A percentile compares a stretch with the other conserved stretches of the same genome.
Evolutionary conservation across 2,797 vertebrate genomes (phyloP).

Genomic region (Halcyon smyrnensis): DNA sequence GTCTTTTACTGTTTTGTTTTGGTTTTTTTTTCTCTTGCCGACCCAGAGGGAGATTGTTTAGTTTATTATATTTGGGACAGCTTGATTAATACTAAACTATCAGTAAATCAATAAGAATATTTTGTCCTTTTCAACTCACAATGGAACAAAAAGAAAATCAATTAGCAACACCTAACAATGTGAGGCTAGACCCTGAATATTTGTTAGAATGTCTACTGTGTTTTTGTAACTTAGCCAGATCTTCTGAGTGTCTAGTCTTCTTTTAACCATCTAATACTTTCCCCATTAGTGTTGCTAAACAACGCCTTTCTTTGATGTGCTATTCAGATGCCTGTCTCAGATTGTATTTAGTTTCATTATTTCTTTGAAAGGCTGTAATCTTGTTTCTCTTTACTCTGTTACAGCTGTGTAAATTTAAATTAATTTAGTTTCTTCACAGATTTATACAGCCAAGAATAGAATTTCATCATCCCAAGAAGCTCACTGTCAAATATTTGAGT

Average conservation of each 20-base stretch:
- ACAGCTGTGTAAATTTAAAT: slow-evolving; percentile 57
- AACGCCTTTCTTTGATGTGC: neutral
- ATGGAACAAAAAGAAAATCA: slow-evolving; percentile 2
- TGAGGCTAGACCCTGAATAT: neutral
- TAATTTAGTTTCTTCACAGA: neutral
- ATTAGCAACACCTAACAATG: slow-evolving; percentile 19
- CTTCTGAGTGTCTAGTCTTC: neutral
- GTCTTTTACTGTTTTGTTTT: neutral
- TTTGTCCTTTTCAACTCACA: slow-evolving; percentile 13
- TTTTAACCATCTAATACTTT: neutral
- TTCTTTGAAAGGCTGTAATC: neutral
- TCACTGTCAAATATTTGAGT: neutral
- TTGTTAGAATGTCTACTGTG: neutral
- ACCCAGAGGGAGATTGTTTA: neutral
- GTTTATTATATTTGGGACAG: neutral
- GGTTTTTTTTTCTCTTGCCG: neutral
- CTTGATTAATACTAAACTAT: neutral
- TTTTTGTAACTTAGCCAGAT: neutral
- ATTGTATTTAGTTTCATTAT: slow-evolving; percentile 40
- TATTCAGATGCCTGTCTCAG: neutral
- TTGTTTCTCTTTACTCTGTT: slow-evolving; percentile 23
- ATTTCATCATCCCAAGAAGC: fast-evolving
- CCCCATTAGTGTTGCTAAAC: slow-evolving; percentile 47
- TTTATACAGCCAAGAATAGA: neutral
- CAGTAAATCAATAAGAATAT: neutral